phyloP scores from a whole-genome alignment of 2,113 vertebrate genomes.

The Oxyruncus cristatus region DNA sequence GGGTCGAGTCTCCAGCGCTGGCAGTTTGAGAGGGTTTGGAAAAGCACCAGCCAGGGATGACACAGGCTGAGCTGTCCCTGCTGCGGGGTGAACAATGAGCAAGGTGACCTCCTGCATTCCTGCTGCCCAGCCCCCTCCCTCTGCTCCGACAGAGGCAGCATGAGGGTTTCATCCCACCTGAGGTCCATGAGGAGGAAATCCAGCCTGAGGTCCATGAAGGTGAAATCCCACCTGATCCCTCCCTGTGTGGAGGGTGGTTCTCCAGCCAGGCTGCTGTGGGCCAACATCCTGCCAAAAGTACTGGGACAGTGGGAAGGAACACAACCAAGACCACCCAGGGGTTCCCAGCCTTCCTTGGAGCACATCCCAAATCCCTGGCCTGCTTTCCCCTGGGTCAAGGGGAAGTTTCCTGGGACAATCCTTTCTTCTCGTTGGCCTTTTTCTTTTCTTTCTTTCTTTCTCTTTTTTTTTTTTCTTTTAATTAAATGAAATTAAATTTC shows the following conservation, averaged over 20 bases:
- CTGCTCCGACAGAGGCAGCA: rapidly evolving
- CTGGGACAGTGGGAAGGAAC: background rate
- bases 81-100: rapidly evolving
- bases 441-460: background rate
- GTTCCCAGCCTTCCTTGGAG: background rate
- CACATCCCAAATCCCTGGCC: background rate
- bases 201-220: too few species aligned
- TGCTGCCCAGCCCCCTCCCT: background rate
- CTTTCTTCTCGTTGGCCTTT: background rate
- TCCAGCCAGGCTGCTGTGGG: background rate
- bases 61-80: background rate
- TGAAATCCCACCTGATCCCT: rapidly evolving
- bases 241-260: background rate
- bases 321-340: background rate
- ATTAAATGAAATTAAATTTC: slow-evolving; percentile 41
- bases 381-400: background rate
- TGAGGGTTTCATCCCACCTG: rapidly evolving
- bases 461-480: background rate
- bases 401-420: background rate
- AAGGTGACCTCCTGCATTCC: background rate
- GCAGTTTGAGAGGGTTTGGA: background rate
- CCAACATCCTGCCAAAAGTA: background rate
- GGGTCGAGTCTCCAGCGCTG: rapidly evolving
- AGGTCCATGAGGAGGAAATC: rapidly evolving
- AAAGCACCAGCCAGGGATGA: background rate